phyloP scores from a whole-genome alignment of 2,888 invertebrate species.

The Acanthosepion esculentum region DNA sequence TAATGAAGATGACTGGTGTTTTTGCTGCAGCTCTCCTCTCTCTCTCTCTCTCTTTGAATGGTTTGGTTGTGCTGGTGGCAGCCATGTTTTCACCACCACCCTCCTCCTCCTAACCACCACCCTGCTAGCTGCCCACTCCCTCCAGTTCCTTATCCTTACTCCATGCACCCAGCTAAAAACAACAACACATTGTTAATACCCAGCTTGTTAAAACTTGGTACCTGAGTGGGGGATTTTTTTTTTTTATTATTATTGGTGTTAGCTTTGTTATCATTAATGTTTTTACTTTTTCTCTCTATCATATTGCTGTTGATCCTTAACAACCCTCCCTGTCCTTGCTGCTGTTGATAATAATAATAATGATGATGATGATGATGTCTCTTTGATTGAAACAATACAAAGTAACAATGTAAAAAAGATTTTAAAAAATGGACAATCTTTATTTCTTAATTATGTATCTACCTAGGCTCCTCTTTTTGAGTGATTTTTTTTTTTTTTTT shows the following conservation, averaged over 20 bases:
- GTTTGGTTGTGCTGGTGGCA: slow-evolving; percentile 9
- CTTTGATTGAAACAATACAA: background rate
- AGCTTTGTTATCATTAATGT: background rate
- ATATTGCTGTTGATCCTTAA: background rate
- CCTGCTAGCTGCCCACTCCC: background rate
- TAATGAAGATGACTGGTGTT: background rate
- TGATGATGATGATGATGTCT: background rate
- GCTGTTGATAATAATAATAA: too few relatives aligned
- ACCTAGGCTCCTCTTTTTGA: too few relatives aligned
- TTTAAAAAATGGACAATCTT: background rate
- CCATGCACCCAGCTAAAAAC: background rate
- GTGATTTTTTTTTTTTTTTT: too few relatives aligned
- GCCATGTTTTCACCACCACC: background rate
- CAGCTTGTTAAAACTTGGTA: background rate
- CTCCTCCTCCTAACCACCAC: slow-evolving; percentile 13
- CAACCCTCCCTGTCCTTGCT: background rate
- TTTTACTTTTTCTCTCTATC: background rate
- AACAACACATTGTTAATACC: background rate
- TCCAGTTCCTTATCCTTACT: background rate
- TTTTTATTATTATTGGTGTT: background rate
- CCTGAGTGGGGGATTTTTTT: background rate
- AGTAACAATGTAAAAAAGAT: background rate
- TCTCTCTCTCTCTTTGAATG: background rate
- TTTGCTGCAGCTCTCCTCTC: background rate
- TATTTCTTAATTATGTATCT: too few relatives aligned